phyloP scores from a whole-genome alignment of 2,888 invertebrate genomes.

The Chouioia cunea region DNA sequence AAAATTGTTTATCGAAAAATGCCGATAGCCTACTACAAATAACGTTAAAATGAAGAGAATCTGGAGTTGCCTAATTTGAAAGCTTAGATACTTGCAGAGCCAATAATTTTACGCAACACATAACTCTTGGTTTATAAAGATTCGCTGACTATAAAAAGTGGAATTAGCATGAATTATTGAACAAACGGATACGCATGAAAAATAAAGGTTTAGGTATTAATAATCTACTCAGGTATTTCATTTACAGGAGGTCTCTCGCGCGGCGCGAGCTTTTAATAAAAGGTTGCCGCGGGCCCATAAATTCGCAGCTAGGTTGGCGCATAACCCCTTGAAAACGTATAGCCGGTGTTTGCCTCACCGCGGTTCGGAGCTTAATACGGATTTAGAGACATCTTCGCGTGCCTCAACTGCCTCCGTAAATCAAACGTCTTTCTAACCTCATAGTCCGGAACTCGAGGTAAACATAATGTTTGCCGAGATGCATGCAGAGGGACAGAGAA shows the following conservation, averaged over 20 bases:
- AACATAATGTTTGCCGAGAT: conserved; percentile 40
- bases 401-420: conserved; percentile 39
- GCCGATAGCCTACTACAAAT: too few relatives aligned
- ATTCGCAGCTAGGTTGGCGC: not conserved
- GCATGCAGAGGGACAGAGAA: not conserved
- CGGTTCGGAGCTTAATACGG: conserved; percentile 40
- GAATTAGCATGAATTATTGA: too few relatives aligned
- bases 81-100: too few relatives aligned
- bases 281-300: conserved; percentile 18
- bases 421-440: conserved; percentile 12
- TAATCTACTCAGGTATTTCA: not conserved
- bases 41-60: too few relatives aligned
- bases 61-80: too few relatives aligned
- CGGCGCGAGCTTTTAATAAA: conserved; percentile 31
- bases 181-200: too few relatives aligned
- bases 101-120: too few relatives aligned
- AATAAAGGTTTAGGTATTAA: too few relatives aligned
- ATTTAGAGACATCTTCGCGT: conserved; percentile 45
- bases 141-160: too few relatives aligned
- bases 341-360: conserved; percentile 19
- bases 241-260: not conserved
- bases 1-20: too few relatives aligned
- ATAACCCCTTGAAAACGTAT: conserved; percentile 20
- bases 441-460: conserved; percentile 34
- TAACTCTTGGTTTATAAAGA: too few relatives aligned